phyloP scores from a whole-genome alignment of 2,888 invertebrate genomes.

The Catocala sponsa region DNA sequence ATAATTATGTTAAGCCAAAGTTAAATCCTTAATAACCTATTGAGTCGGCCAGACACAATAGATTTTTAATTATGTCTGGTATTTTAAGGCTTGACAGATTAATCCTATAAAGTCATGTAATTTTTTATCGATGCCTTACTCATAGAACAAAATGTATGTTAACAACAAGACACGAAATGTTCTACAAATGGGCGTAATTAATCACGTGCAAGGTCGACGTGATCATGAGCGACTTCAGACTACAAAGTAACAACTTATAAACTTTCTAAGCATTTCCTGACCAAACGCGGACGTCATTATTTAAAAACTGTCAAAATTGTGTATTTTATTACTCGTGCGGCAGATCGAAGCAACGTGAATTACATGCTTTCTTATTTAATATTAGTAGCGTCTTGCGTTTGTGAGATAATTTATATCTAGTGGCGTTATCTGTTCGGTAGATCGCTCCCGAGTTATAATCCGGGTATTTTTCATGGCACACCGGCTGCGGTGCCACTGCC shows the following conservation, averaged over 20 bases:
- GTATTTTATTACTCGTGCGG: constrained; percentile 82
- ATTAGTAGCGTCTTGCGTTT: constrained; percentile 85
- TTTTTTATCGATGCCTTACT: constrained; percentile 36
- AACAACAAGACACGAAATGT: constrained; percentile 49
- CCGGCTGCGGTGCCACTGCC: constrained; percentile 54
- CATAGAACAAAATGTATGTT: constrained; percentile 37
- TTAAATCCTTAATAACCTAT: too few species aligned
- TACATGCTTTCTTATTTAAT: constrained; percentile 88
- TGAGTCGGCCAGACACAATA: too few species aligned
- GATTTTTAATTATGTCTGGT: too few species aligned
- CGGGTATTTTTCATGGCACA: constrained; percentile 85
- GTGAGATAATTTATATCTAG: constrained; percentile 85
- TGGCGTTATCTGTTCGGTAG: constrained; percentile 77
- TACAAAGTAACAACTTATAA: constrained; percentile 66
- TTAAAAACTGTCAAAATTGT: constrained; percentile 86
- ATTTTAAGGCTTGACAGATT: constrained; percentile 5
- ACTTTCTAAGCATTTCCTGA: constrained; percentile 85
- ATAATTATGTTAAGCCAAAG: too few species aligned
- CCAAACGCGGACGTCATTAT: constrained; percentile 83
- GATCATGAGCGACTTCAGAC: constrained; percentile 71
- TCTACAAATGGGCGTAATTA: constrained; percentile 58
- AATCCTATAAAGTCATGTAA: constrained; percentile 39
- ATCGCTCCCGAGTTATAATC: constrained; percentile 86
- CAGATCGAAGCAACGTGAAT: constrained; percentile 83
- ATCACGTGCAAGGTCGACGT: constrained; percentile 65